Evolutionary conservation across 2,113 vertebrate species (phyloP).

Genomic region (Paradoxurus hermaphroditus): DNA sequence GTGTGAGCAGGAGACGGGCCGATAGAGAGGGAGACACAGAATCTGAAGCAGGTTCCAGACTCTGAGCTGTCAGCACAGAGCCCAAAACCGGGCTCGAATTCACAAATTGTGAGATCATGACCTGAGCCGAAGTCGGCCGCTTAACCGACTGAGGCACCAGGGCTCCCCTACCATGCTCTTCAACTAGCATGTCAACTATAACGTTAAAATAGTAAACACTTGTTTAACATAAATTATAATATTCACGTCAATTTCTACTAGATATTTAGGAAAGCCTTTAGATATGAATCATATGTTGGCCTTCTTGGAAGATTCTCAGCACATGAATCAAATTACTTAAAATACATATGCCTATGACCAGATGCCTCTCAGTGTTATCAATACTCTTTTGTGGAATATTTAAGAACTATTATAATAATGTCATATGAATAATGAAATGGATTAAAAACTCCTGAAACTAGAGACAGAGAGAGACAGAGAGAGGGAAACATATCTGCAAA

Average conservation of each 20-base stretch:
- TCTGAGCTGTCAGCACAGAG: no score
- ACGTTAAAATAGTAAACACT: constrained; percentile 39
- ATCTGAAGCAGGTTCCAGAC: no score
- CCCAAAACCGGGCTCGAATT: no score
- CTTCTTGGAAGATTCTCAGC: background rate
- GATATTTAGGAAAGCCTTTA: constrained; percentile 21
- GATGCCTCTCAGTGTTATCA: constrained; percentile 11
- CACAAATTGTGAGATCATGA: no score
- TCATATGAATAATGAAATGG: background rate
- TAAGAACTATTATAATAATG: background rate
- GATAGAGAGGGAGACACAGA: no score
- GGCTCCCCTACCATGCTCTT: background rate
- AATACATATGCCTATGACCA: background rate
- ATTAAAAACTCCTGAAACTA: background rate
- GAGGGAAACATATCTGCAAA: background rate
- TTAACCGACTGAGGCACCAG: no score
- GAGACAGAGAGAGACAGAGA: background rate
- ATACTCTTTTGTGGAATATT: constrained; percentile 4
- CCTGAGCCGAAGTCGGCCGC: no score
- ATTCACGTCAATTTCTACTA: constrained; percentile 9
- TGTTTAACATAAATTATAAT: constrained; percentile 17
- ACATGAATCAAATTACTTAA: constrained; percentile 10
- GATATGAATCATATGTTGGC: constrained; percentile 23
- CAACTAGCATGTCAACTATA: background rate
- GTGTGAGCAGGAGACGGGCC: no score